These are phyloP conservation scores for Cephus runcator DNA, from an alignment of 2,888 invertebrate genomes.

Conservation along the genomic window DNA sequence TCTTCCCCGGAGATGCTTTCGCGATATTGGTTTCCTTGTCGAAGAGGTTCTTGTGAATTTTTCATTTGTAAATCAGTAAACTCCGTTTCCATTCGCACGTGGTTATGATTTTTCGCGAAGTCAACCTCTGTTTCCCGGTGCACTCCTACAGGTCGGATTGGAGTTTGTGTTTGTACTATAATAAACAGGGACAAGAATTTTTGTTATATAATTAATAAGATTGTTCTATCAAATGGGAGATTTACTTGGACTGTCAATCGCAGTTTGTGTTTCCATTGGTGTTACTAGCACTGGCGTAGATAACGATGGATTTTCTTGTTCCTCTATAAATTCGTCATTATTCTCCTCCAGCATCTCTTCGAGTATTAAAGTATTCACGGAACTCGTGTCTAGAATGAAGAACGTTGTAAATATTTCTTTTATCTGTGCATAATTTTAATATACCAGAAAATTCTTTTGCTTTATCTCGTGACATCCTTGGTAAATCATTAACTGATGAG, in stretches of 20 bases:
- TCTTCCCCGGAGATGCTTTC: background rate
- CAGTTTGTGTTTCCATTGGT: background rate
- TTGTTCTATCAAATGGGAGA: background rate
- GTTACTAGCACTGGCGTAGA: background rate
- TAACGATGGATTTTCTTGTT: background rate
- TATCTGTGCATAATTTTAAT: background rate
- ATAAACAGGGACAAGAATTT: background rate
- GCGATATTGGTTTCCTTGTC: background rate
- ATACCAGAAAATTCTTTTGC: background rate
- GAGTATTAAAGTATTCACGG: constrained; percentile 25
- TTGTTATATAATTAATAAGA: background rate
- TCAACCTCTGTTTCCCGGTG: background rate
- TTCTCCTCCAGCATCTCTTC: constrained; percentile 21
- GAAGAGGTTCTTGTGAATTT: background rate
- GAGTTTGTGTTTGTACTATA: background rate
- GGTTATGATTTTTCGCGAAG: background rate
- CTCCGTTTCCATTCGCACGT: background rate
- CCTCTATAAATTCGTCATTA: constrained; percentile 3
- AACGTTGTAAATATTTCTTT: background rate
- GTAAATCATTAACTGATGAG: background rate
- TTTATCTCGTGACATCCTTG: background rate
- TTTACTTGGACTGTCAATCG: background rate
- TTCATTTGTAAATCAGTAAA: background rate
- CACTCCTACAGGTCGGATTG: background rate
- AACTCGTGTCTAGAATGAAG: constrained; percentile 15